These are phyloP conservation scores for Illadopsis cleaveri DNA, from an alignment of 2,113 vertebrate species.

Conservation along the genomic window DNA sequence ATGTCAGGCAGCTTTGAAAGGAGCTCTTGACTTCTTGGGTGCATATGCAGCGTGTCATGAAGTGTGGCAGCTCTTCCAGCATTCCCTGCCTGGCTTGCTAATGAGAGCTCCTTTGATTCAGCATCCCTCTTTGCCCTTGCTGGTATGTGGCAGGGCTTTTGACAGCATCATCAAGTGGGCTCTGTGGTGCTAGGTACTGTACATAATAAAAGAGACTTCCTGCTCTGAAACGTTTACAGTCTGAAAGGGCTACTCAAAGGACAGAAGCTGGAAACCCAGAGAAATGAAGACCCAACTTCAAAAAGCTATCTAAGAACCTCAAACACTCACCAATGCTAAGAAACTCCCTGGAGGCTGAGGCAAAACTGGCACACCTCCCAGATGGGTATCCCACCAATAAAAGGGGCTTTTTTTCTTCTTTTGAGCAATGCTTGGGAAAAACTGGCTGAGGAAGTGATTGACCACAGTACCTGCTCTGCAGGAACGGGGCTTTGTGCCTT, in stretches of 20 bases:
- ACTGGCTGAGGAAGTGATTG: not conserved
- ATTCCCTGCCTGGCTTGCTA: slow-evolving; percentile 32
- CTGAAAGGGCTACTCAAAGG: not conserved
- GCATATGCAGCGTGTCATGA: not conserved
- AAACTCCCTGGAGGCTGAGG: not conserved
- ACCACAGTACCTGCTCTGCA: not conserved
- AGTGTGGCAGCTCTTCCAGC: not conserved
- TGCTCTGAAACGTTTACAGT: not conserved
- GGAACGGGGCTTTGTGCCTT: not conserved
- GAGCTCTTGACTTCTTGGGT: slow-evolving; percentile 22
- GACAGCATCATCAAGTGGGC: not conserved
- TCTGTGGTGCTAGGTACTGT: not conserved
- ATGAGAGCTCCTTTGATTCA: slow-evolving; percentile 21
- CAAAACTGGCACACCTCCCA: slow-evolving; percentile 26
- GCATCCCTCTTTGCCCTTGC: not conserved
- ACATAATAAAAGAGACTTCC: not conserved
- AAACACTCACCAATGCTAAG: not conserved
- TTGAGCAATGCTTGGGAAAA: slow-evolving; percentile 17
- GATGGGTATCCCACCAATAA: not conserved
- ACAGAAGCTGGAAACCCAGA: not conserved
- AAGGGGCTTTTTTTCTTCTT: not conserved
- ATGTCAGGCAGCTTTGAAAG: not conserved
- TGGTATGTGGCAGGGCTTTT: not conserved
- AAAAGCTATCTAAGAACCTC: not conserved
- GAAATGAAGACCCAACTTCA: not conserved